Evolutionary conservation across 2,797 vertebrate species (phyloP).

Genomic region (Streptopelia turtur): DNA sequence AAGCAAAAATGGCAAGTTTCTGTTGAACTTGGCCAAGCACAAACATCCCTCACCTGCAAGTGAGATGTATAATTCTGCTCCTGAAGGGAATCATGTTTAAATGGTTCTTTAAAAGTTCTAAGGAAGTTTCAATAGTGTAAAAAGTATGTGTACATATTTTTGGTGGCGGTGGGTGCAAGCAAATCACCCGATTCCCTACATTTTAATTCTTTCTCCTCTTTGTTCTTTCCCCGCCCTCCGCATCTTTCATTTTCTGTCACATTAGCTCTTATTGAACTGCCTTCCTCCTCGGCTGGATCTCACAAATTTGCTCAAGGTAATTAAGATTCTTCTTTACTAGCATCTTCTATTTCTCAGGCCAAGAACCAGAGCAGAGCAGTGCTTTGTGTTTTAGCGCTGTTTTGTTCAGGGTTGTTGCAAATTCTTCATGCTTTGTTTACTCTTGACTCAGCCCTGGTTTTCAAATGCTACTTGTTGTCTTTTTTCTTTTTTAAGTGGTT

Average conservation of each 20-base stretch:
- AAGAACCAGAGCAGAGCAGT: neutral
- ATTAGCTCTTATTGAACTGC: constrained; percentile 74
- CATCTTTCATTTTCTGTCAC: neutral
- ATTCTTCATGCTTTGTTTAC: neutral
- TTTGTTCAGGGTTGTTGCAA: neutral
- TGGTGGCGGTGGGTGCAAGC: neutral
- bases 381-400: neutral
- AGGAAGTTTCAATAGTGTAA: neutral
- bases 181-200: neutral
- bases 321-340: neutral
- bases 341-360: neutral
- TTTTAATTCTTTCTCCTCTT: constrained; percentile 26
- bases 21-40: neutral
- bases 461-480: neutral
- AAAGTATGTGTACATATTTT: neutral
- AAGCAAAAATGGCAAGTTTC: neutral
- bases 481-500: neutral
- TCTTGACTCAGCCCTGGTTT: neutral
- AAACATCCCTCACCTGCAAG: neutral
- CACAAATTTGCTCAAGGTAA: constrained; percentile 69
- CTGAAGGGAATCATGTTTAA: neutral
- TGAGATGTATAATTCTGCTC: neutral
- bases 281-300: constrained; percentile 68
- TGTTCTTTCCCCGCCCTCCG: neutral
- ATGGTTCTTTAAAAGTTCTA: neutral